phyloP scores from a whole-genome alignment of 2,888 invertebrate genomes.

The Reticulitermes lucifugus region DNA sequence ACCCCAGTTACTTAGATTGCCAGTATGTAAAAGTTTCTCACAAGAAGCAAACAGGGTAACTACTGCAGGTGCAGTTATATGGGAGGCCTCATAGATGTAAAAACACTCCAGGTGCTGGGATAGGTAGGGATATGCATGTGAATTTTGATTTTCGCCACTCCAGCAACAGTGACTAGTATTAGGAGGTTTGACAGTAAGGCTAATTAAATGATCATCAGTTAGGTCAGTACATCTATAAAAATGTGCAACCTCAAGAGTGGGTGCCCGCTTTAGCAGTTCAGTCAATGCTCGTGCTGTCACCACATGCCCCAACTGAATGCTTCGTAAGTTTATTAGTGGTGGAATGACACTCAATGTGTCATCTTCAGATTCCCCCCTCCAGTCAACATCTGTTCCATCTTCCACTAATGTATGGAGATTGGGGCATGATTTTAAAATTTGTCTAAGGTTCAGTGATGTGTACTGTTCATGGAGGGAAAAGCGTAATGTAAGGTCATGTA shows the following conservation, averaged over 20 bases:
- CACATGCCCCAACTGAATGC: conserved; percentile 61
- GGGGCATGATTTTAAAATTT: conserved; percentile 59
- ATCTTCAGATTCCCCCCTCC: conserved; percentile 56
- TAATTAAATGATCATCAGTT: conserved; percentile 60
- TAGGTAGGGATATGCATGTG: neutral
- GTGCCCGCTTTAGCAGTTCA: conserved; percentile 60
- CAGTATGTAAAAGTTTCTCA: conserved; percentile 60
- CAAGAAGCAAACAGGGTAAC: conserved; percentile 60
- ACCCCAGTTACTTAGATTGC: conserved; percentile 64
- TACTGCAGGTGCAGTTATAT: conserved; percentile 60
- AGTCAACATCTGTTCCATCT: conserved; percentile 61
- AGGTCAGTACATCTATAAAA: conserved; percentile 62
- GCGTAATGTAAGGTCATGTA: conserved; percentile 61
- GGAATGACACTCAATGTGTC: neutral
- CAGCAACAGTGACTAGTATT: neutral
- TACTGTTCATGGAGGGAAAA: conserved; percentile 58
- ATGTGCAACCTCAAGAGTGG: conserved; percentile 60
- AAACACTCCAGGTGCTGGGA: conserved; percentile 59
- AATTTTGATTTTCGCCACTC: neutral
- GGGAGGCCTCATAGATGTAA: conserved; percentile 62
- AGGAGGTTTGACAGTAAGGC: conserved; percentile 21
- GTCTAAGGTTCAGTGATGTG: conserved; percentile 59
- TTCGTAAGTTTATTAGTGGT: conserved; percentile 56
- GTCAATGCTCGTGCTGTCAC: conserved; percentile 60
- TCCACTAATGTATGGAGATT: conserved; percentile 60